A percentile compares a stretch with the other conserved stretches of the same genome.
These are phyloP conservation scores for Leptopilina syphax DNA, from an alignment of 2,888 invertebrate species.

Conservation along the genomic window DNA sequence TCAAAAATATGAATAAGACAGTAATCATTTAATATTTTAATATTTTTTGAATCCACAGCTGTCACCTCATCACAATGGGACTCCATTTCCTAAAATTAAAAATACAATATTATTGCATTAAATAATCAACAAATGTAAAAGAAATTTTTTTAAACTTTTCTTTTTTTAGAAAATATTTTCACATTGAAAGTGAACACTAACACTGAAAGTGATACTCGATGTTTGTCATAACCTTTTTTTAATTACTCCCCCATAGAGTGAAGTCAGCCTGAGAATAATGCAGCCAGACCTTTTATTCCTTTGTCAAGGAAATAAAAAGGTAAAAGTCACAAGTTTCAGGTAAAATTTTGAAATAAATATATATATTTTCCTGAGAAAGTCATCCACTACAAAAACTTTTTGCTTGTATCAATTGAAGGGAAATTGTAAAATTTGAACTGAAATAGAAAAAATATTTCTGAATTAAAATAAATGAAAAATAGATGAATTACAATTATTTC, in stretches of 20 bases:
- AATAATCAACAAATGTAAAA: not conserved
- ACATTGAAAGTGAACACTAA: too few relatives aligned
- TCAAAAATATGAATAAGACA: conserved; percentile 23
- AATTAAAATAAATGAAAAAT: not conserved
- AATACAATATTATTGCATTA: not conserved
- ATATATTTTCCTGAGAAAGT: not conserved
- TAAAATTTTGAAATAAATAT: not conserved
- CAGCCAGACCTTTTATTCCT: conserved; percentile 3
- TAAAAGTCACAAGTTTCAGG: not conserved
- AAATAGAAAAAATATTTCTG: not conserved
- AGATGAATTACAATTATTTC: not conserved
- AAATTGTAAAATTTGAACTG: not conserved
- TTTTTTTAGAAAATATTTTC: not conserved
- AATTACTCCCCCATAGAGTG: not conserved
- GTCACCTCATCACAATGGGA: conserved; percentile 14
- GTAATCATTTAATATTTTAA: conserved; percentile 24
- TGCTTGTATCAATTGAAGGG: not conserved
- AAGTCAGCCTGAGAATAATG: not conserved
- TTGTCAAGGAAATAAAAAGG: not conserved
- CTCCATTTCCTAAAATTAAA: conserved; percentile 1
- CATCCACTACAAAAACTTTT: not conserved
- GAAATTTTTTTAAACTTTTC: not conserved
- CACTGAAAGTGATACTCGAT: not conserved
- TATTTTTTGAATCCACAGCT: not conserved
- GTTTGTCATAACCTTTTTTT: not conserved